Conservation (phyloP, 1,140 invertebrate genomes). For the Zeugodacus cucurbitae region DNA sequence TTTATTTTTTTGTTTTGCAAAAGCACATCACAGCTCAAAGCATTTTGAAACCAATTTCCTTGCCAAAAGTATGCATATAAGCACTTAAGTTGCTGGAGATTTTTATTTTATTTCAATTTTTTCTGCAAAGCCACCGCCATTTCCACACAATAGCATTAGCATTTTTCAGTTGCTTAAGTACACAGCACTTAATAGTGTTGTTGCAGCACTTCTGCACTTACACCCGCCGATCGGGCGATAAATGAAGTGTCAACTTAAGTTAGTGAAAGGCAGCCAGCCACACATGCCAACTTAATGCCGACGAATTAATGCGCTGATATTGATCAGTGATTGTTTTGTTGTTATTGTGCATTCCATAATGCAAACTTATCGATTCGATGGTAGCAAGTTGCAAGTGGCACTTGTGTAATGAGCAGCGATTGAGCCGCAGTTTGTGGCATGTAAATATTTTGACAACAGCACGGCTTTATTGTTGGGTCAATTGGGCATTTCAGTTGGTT, state of each 20-base stretch:
- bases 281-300: conserved; percentile 38
- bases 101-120: too few species aligned
- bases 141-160: conserved; percentile 41
- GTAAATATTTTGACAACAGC: conserved; percentile 38
- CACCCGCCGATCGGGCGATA: not conserved
- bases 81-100: not conserved
- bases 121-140: not conserved
- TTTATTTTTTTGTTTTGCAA: not conserved
- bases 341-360: not conserved
- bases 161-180: conserved; percentile 38
- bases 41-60: not conserved
- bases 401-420: conserved; percentile 5
- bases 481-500: not conserved
- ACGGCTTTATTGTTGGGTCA: not conserved
- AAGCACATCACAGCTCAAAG: not conserved
- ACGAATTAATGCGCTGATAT: conserved; percentile 36
- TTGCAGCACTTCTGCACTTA: not conserved
- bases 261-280: conserved; percentile 34
- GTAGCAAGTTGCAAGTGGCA: not conserved
- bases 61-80: not conserved
- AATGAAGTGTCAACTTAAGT: conserved; percentile 42
- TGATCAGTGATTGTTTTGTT: conserved; percentile 38
- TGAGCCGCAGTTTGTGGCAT: not conserved
- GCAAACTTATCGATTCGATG: conserved; percentile 17
- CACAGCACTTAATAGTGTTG: not conserved